Conservation (phyloP, 1,140 invertebrate species). For the Ostrea denselamellosa region DNA sequence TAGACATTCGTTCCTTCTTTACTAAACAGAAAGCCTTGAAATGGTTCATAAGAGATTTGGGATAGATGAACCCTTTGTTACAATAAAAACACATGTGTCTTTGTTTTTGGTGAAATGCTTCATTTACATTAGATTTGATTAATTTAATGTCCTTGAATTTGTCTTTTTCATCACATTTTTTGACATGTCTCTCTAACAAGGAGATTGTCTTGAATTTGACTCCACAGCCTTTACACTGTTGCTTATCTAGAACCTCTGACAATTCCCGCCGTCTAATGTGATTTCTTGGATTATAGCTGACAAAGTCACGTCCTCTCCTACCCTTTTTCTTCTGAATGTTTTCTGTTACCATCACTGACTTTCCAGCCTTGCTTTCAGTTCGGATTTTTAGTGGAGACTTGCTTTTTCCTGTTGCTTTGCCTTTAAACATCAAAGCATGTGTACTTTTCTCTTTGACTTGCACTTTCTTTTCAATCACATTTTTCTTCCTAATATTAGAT, state of each 20-base stretch:
- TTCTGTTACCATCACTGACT: neutral
- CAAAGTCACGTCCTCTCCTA: slow-evolving; percentile 60
- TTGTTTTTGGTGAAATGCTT: slow-evolving; percentile 53
- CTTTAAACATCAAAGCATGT: neutral
- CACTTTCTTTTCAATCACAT: neutral
- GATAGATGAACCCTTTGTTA: slow-evolving; percentile 67
- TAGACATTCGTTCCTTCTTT: slow-evolving; percentile 60
- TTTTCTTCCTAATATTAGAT: neutral
- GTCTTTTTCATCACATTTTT: slow-evolving; percentile 70
- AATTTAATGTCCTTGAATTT: slow-evolving; percentile 68
- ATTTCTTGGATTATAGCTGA: slow-evolving; percentile 71
- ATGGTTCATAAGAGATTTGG: slow-evolving; percentile 69
- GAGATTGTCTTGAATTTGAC: slow-evolving; percentile 71
- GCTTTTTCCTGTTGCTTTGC: neutral
- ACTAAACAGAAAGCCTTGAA: slow-evolving; percentile 67
- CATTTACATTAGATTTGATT: slow-evolving; percentile 58
- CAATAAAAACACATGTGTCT: slow-evolving; percentile 69
- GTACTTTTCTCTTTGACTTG: neutral
- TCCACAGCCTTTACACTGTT: slow-evolving; percentile 73
- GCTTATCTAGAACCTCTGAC: slow-evolving; percentile 68
- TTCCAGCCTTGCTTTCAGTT: slow-evolving; percentile 37
- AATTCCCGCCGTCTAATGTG: slow-evolving; percentile 70
- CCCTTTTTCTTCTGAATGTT: slow-evolving; percentile 14
- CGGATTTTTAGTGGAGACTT: slow-evolving; percentile 19
- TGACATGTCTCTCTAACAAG: slow-evolving; percentile 71